Evolutionary conservation across 2,113 vertebrate genomes (phyloP).

Genomic region (Actenoides lindsayi): DNA sequence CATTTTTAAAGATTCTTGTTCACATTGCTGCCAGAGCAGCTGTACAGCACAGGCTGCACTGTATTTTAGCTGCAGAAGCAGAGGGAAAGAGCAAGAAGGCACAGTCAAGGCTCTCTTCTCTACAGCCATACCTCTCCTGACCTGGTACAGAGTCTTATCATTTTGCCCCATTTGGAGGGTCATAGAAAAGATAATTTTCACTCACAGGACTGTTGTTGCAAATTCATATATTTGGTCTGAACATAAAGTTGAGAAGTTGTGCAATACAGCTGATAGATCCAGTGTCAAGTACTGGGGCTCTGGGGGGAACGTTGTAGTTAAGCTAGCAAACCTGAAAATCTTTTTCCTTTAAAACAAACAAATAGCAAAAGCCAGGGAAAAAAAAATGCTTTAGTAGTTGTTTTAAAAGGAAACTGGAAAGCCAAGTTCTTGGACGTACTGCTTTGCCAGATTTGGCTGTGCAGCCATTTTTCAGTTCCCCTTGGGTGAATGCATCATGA

Average conservation of each 20-base stretch:
- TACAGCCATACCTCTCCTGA: not conserved
- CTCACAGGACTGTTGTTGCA: not conserved
- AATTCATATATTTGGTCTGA: not conserved
- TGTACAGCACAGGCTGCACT: not conserved
- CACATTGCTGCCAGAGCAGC: not conserved
- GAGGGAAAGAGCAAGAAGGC: not conserved
- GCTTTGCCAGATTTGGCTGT: not conserved
- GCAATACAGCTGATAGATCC: not conserved
- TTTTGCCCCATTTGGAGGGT: not conserved
- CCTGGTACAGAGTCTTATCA: fast-evolving
- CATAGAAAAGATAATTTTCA: not conserved
- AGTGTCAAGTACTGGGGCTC: not conserved
- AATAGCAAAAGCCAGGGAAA: not conserved
- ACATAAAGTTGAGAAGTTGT: not conserved
- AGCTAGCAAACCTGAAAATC: not conserved
- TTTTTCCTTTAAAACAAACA: not conserved
- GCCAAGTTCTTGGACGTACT: not conserved
- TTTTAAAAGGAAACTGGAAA: not conserved
- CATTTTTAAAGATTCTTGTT: not conserved
- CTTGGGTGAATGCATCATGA: not conserved
- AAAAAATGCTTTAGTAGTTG: not conserved
- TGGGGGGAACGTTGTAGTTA: not conserved
- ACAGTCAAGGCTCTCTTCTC: not conserved
- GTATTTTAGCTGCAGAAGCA: not conserved
- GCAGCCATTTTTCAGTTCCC: not conserved